phyloP scores from a whole-genome alignment of 2,888 invertebrate genomes.

The Mellilla xanthometata region DNA sequence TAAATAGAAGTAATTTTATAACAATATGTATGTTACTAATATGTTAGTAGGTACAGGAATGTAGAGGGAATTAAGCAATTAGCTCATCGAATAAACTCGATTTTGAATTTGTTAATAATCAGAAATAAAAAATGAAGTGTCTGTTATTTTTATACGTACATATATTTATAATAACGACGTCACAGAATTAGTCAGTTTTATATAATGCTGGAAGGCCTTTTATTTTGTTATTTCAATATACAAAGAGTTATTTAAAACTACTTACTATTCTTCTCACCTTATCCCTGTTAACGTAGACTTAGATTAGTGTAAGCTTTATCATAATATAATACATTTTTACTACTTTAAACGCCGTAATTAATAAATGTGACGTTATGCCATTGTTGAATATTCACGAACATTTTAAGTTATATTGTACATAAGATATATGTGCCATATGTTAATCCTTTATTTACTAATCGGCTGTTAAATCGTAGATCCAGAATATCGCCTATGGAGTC shows the following conservation, averaged over 20 bases:
- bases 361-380: too few relatives aligned
- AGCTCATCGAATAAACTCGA: constrained; percentile 5
- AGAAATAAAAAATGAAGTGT: neutral
- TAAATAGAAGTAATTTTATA: constrained; percentile 27
- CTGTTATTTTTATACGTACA: neutral
- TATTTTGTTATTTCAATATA: neutral
- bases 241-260: neutral
- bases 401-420: too few relatives aligned
- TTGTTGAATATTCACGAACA: too few relatives aligned
- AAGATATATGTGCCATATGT: too few relatives aligned
- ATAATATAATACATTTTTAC: neutral
- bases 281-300: constrained; percentile 18
- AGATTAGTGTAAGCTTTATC: constrained; percentile 16
- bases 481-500: too few relatives aligned
- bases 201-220: neutral
- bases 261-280: neutral
- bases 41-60: constrained; percentile 8
- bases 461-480: too few relatives aligned
- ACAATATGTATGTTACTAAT: constrained; percentile 2
- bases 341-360: too few relatives aligned
- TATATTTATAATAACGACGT: neutral
- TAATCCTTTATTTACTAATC: too few relatives aligned
- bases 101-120: too few relatives aligned
- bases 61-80: constrained; percentile 8
- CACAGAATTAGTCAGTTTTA: neutral